Conservation (phyloP, 2,113 vertebrate genomes). For the Hydrochoerus hydrochaeris region DNA sequence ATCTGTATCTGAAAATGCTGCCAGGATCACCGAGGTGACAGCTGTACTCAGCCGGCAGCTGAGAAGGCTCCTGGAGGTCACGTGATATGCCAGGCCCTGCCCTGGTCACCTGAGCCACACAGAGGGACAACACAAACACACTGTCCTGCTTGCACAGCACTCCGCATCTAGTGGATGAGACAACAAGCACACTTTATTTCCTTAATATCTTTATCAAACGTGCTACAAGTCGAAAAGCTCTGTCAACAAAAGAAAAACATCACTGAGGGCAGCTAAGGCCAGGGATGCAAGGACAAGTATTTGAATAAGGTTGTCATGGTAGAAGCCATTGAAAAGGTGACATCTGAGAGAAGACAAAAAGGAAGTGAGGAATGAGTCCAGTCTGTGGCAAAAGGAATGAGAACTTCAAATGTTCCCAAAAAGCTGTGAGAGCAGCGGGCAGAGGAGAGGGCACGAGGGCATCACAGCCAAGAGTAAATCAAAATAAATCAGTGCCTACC, state of each 20-base stretch:
- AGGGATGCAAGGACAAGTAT: not conserved
- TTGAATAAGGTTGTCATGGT: not conserved
- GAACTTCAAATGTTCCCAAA: not conserved
- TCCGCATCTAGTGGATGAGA: not conserved
- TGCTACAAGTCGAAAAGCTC: not conserved
- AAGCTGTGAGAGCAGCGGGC: fast-evolving
- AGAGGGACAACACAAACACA: not conserved
- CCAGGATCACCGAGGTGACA: not conserved
- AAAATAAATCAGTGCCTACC: not conserved
- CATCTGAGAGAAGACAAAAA: not conserved
- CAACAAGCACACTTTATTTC: not conserved
- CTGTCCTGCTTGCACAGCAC: fast-evolving
- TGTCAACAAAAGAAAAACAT: not conserved
- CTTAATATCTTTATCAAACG: not conserved
- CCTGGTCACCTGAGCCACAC: not conserved
- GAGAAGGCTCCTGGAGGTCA: not conserved
- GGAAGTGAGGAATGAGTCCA: not conserved
- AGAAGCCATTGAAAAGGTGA: not conserved
- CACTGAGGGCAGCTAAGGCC: not conserved
- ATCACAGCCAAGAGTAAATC: fast-evolving
- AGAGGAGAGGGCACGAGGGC: not conserved
- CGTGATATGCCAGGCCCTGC: fast-evolving
- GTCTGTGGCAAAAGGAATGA: not conserved
- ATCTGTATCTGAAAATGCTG: not conserved
- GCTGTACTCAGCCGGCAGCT: not conserved